Conservation (phyloP, 2,113 vertebrate species). For the Pseudonaja textilis region DNA sequence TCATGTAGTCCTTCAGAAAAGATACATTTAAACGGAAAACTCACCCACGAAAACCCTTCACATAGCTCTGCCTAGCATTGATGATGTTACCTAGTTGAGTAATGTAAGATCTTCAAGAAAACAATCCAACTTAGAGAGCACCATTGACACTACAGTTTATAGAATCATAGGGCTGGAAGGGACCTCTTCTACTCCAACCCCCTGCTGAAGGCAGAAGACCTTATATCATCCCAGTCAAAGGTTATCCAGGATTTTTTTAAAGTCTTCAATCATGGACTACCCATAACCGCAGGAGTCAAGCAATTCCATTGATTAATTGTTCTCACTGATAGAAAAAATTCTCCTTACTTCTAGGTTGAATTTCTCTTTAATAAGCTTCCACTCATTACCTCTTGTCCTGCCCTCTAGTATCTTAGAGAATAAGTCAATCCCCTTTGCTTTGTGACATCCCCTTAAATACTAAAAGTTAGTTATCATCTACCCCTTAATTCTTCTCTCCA, state of each 20-base stretch:
- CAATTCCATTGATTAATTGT: too few relatives aligned
- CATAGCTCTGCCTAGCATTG: not conserved
- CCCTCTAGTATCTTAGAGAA: too few relatives aligned
- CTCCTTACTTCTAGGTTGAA: too few relatives aligned
- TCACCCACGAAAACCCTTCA: not conserved
- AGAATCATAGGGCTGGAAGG: not conserved
- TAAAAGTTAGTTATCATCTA: too few relatives aligned
- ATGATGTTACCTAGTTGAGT: not conserved
- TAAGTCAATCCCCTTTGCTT: too few relatives aligned
- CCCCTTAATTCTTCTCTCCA: too few relatives aligned
- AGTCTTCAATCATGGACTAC: not conserved
- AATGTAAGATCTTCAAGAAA: not conserved
- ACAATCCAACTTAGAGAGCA: not conserved
- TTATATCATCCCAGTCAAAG: not conserved
- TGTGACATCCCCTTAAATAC: too few relatives aligned
- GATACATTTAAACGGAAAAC: not conserved
- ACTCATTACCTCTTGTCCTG: too few relatives aligned
- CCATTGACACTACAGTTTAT: not conserved
- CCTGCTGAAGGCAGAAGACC: not conserved
- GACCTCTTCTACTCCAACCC: not conserved
- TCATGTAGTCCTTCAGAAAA: not conserved
- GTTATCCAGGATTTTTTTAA: not conserved
- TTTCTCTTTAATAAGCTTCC: too few relatives aligned
- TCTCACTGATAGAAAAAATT: too few relatives aligned
- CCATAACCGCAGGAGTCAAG: too few relatives aligned